A percentile compares a stretch with the other conserved stretches of the same genome.
Evolutionary conservation across 2,113 vertebrate species (phyloP).

Genomic region (Labrus mixtus): DNA sequence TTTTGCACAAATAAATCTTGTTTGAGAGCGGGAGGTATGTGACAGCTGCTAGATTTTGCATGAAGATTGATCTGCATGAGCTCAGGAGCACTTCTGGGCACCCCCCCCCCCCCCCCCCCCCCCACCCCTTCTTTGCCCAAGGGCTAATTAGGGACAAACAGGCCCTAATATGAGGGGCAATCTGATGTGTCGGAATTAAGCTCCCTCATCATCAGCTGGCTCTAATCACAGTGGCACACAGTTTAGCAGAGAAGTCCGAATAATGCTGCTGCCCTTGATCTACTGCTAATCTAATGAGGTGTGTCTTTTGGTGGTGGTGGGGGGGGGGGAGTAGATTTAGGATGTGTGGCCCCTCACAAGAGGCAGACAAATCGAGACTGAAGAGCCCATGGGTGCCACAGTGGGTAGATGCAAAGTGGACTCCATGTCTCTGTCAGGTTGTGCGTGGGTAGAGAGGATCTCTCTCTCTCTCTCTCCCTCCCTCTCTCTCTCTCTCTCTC

Average conservation of each 20-base stretch:
- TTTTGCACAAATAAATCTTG: background rate
- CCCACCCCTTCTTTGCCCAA: background rate
- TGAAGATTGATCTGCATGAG: conserved; percentile 13
- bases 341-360: conserved; percentile 19
- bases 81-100: conserved; percentile 26
- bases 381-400: conserved; percentile 45
- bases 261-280: conserved; percentile 21
- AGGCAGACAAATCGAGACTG: conserved; percentile 50
- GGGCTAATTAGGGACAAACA: conserved; percentile 60
- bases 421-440: conserved; percentile 68
- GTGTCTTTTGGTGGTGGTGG: conserved; percentile 10
- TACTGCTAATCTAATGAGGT: conserved; percentile 39
- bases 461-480: conserved; percentile 34
- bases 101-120: background rate
- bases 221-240: conserved; percentile 39
- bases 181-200: conserved; percentile 41
- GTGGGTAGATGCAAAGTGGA: conserved; percentile 62
- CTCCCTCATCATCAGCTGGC: conserved; percentile 46
- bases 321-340: background rate
- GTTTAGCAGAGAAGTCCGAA: conserved; percentile 30
- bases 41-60: background rate
- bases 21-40: background rate
- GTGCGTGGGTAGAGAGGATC: conserved; percentile 74
- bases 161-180: conserved; percentile 18
- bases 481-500: no score